Percentiles rank a stretch among this genome's conserved stretches.
phyloP scores from a whole-genome alignment of 2,113 vertebrate species.

The Dipodomys ordii region DNA sequence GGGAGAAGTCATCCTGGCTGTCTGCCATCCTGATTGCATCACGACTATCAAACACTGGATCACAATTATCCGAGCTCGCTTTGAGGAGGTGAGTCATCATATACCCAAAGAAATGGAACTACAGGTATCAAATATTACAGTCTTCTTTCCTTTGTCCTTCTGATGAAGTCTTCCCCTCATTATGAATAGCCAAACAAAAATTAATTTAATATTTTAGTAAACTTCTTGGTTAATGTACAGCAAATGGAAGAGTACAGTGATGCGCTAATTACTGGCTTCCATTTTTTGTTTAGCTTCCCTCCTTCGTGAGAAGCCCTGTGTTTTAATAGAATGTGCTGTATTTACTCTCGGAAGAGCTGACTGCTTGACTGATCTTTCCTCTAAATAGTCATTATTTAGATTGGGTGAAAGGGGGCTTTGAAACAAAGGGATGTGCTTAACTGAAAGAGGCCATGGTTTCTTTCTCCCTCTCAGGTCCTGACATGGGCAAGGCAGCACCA shows the following conservation, averaged over 20 bases:
- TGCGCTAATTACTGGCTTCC: neutral
- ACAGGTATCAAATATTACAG: neutral
- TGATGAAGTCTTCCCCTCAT: neutral
- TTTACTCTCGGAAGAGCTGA: neutral
- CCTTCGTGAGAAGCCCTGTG: neutral
- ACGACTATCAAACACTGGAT: constrained; percentile 99
- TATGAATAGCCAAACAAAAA: neutral
- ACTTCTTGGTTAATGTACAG: neutral
- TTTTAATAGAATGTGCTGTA: neutral
- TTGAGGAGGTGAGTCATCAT: constrained; percentile 93
- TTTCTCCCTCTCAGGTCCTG: constrained; percentile 89
- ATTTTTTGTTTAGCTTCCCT: neutral
- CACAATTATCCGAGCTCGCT: constrained; percentile 98
- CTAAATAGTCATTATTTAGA: neutral
- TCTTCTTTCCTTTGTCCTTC: neutral
- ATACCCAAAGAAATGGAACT: neutral
- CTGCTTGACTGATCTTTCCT: neutral
- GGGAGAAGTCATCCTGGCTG: constrained; percentile 95
- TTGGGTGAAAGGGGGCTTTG: constrained; percentile 1
- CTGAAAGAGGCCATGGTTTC: neutral
- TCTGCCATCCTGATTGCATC: constrained; percentile 97
- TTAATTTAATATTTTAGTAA: neutral
- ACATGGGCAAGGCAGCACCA: constrained; percentile 99
- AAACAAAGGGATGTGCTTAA: neutral
- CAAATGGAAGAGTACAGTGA: neutral